These are phyloP conservation scores for Pimpla rufipes DNA, from an alignment of 2,888 invertebrate genomes.

Conservation along the genomic window DNA sequence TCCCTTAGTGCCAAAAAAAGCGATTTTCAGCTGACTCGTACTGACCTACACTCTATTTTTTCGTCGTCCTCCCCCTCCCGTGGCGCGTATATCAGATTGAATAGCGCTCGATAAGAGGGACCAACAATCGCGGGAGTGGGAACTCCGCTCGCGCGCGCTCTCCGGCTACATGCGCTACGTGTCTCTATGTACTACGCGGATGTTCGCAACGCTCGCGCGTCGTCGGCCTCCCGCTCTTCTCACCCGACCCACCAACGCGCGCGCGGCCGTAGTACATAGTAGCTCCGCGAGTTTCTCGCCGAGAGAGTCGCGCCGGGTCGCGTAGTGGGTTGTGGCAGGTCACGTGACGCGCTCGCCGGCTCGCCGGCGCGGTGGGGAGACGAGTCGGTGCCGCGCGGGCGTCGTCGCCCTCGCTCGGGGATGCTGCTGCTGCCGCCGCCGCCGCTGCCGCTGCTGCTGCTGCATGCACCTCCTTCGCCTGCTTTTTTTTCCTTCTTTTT, in stretches of 20 bases:
- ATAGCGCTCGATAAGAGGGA: conserved; percentile 44
- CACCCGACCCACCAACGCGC: too few species aligned
- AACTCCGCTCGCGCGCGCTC: not conserved
- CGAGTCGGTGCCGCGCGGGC: conserved; percentile 35
- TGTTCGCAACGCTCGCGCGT: conserved; percentile 9
- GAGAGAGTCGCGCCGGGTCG: conserved; percentile 46
- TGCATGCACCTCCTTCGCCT: conserved; percentile 10
- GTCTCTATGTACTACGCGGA: not conserved
- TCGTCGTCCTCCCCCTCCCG: not conserved
- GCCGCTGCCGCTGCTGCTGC: too few species aligned
- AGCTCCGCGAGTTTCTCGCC: conserved; percentile 19
- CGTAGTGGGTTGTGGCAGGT: conserved; percentile 56
- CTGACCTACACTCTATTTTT: not conserved
- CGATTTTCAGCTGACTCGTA: not conserved
- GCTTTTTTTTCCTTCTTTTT: not conserved
- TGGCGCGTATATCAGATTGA: conserved; percentile 36
- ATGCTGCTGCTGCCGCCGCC: conserved; percentile 21
- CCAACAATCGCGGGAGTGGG: conserved; percentile 32
- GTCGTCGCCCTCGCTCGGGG: conserved; percentile 54
- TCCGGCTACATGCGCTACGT: too few species aligned
- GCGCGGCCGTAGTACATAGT: conserved; percentile 5
- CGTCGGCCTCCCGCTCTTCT: not conserved
- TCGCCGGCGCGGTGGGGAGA: conserved; percentile 3
- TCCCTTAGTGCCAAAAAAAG: not conserved
- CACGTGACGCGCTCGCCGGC: conserved; percentile 38